A percentile compares a stretch with the other conserved stretches of the same genome.
These are phyloP conservation scores for Oopsacas minuta DNA, from an alignment of 37 sponge, comb jelly and placozoan genomes.

Conservation along the genomic window DNA sequence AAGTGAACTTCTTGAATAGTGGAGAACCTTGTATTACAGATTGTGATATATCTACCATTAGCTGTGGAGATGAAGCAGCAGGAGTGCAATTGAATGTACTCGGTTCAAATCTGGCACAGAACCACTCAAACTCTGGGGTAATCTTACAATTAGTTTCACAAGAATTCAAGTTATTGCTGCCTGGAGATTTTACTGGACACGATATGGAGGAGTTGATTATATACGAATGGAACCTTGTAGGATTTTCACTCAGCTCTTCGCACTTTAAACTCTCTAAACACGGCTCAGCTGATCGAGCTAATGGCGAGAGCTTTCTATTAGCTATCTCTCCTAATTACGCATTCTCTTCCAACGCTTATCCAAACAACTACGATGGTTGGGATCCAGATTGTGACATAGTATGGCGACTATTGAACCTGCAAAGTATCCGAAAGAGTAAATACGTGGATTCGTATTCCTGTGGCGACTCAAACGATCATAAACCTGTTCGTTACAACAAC, in stretches of 20 bases:
- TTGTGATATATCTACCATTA: neutral
- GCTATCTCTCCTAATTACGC: neutral
- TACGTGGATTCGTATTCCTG: neutral
- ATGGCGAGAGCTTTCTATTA: neutral
- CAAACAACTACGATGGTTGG: neutral
- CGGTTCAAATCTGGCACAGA: neutral
- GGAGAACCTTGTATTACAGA: slow-evolving; percentile 1
- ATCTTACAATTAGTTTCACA: neutral
- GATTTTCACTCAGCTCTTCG: neutral
- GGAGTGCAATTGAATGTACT: neutral
- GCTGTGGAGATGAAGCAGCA: neutral
- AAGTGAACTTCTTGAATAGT: neutral
- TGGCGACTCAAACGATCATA: neutral
- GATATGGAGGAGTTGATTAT: neutral
- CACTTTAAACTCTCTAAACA: neutral
- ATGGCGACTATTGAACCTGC: neutral
- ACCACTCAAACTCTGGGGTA: slow-evolving; percentile 2
- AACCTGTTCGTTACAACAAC: neutral
- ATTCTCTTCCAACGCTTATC: slow-evolving; percentile 11
- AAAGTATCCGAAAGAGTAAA: neutral
- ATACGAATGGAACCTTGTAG: neutral
- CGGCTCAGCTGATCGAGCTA: neutral
- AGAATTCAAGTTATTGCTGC: neutral
- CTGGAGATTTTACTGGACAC: neutral
- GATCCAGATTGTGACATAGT: neutral